These are phyloP conservation scores for Cercopithecus mitis DNA, from an alignment of 2,797 vertebrate species.

Conservation along the genomic window DNA sequence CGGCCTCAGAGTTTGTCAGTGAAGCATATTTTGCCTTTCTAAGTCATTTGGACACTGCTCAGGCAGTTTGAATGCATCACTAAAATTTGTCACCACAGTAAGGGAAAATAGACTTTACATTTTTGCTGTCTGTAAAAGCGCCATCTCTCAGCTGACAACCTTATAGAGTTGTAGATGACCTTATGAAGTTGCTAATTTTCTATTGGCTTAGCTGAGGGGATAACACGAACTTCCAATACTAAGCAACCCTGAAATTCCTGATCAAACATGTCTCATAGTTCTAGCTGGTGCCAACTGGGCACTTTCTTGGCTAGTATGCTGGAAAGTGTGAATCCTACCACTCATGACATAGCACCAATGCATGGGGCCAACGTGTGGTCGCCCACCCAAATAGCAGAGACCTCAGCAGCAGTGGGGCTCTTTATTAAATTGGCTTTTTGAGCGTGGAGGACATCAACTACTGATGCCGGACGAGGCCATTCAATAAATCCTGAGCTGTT, in stretches of 20 bases:
- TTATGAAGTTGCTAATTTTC: not conserved
- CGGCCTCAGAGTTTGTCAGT: accelerated
- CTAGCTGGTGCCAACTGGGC: slow-evolving; percentile 24
- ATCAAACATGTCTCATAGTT: not conserved
- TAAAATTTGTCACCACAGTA: not conserved
- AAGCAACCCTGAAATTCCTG: not conserved
- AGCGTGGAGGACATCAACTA: not conserved
- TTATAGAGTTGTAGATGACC: not conserved
- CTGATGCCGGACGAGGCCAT: not conserved
- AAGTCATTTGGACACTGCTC: not conserved
- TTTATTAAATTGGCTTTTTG: not conserved
- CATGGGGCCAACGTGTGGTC: not conserved
- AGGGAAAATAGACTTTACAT: not conserved
- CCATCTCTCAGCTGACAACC: not conserved
- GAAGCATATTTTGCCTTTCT: accelerated
- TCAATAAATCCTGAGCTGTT: not conserved
- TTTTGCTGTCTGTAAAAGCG: too few relatives aligned
- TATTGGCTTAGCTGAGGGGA: too few relatives aligned
- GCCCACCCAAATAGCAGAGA: not conserved
- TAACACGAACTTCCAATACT: too few relatives aligned
- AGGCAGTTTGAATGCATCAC: not conserved
- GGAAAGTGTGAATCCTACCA: not conserved
- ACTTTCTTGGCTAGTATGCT: not conserved
- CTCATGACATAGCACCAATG: not conserved
- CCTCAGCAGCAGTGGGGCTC: not conserved